phyloP scores from a whole-genome alignment of 2,113 vertebrate genomes.

The Andinoacara biseriatus region DNA sequence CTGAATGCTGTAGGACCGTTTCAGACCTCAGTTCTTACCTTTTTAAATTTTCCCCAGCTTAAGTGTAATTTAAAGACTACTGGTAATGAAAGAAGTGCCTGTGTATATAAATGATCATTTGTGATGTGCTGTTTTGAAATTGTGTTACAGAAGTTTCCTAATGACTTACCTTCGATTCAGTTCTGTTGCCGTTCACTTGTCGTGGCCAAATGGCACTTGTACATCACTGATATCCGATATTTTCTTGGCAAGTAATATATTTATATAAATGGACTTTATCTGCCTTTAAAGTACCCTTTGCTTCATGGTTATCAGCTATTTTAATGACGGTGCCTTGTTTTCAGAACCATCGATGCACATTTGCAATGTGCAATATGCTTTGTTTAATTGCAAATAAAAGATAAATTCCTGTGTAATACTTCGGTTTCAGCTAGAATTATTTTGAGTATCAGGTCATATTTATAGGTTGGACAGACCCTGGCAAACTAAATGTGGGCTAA shows the following conservation, averaged over 20 bases:
- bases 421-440: neutral
- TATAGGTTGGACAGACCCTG: neutral
- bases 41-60: neutral
- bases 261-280: neutral
- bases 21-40: slow-evolving; percentile 38
- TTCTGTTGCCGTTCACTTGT: neutral
- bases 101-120: slow-evolving; percentile 44
- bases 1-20: slow-evolving; percentile 43
- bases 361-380: slow-evolving; percentile 14
- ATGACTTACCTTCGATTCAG: neutral
- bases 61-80: slow-evolving; percentile 47
- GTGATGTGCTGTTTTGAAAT: slow-evolving; percentile 7
- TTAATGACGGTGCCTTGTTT: slow-evolving; percentile 21
- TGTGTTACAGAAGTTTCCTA: neutral
- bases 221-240: neutral
- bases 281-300: neutral
- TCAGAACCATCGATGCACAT: neutral
- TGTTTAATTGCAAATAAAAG: slow-evolving; percentile 46
- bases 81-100: slow-evolving; percentile 52
- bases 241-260: slow-evolving; percentile 46
- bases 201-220: neutral
- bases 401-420: neutral
- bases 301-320: neutral
- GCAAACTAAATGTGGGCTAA: neutral
- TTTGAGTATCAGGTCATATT: neutral